These are phyloP conservation scores for Andrena cerasifolii DNA, from an alignment of 1,140 invertebrate genomes.

Conservation along the genomic window DNA sequence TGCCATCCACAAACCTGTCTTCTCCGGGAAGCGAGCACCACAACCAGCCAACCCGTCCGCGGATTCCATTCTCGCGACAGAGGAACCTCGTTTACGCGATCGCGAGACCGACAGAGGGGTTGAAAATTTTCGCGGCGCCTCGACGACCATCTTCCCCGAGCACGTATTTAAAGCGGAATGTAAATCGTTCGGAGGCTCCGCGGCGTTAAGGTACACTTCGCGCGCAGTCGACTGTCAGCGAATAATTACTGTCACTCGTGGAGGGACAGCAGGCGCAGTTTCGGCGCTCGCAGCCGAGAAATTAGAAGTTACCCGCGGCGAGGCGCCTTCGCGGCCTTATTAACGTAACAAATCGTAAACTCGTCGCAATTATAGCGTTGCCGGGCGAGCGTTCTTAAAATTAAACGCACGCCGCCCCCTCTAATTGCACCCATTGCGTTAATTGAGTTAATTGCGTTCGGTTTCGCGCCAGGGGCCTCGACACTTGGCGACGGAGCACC, in stretches of 20 bases:
- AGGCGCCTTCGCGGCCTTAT: neutral
- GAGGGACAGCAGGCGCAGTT: neutral
- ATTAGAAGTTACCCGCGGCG: neutral
- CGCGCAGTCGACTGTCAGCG: no score
- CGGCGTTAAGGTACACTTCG: neutral
- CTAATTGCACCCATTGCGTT: no score
- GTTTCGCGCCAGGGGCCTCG: neutral
- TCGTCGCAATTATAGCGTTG: neutral
- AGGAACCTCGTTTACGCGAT: neutral
- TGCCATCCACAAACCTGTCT: no score
- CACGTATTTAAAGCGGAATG: constrained; percentile 23
- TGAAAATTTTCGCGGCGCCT: neutral
- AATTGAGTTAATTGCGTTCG: constrained; percentile 14
- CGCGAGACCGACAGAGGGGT: neutral
- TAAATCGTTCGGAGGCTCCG: constrained; percentile 2
- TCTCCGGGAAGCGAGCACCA: no score
- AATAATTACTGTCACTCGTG: constrained; percentile 35
- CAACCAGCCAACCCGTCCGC: no score
- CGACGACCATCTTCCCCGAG: neutral
- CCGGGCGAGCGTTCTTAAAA: constrained; percentile 14
- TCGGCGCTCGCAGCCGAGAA: neutral
- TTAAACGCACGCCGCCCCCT: neutral
- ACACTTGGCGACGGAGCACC: neutral
- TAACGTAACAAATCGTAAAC: constrained; percentile 8
- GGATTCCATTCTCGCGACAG: no score